Evolutionary conservation across 2,888 invertebrate species (phyloP).

Genomic region (Tipula helvola): DNA sequence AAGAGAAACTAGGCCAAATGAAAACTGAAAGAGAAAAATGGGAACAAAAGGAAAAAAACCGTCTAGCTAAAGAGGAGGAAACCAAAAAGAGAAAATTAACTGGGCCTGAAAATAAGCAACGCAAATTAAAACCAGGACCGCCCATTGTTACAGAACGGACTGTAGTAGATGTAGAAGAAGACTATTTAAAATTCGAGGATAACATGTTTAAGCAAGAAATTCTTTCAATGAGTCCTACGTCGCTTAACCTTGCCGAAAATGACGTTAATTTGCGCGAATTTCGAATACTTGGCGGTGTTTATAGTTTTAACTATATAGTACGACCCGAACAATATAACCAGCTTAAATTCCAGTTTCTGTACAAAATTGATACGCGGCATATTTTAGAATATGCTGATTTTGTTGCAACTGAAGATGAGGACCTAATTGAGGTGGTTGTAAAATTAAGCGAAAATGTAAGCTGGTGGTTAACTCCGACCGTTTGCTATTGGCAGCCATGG

Average conservation of each 20-base stretch:
- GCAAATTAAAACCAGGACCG: not conserved
- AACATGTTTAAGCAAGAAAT: not conserved
- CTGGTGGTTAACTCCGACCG: not conserved
- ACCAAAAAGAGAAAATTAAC: too few relatives aligned
- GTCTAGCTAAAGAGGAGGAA: not conserved
- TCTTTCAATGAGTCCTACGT: not conserved
- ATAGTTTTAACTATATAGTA: not conserved
- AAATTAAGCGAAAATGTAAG: not conserved
- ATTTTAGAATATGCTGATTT: not conserved
- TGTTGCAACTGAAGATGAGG: not conserved
- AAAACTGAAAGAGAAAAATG: not conserved
- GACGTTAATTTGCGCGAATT: not conserved
- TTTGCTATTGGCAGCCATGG: constrained; percentile 8
- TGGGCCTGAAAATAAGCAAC: too few relatives aligned
- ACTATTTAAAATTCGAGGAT: not conserved
- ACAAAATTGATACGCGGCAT: not conserved
- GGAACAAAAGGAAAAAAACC: not conserved
- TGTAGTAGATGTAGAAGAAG: not conserved
- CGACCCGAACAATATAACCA: not conserved
- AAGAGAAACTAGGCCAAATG: not conserved
- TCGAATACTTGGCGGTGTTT: not conserved
- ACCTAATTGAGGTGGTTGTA: not conserved
- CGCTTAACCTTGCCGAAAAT: not conserved
- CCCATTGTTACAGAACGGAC: not conserved
- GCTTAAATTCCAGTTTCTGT: not conserved